A percentile compares a stretch with the other conserved stretches of the same genome.
Conservation (phyloP, 2,797 vertebrate species). For the Hippocampus kuda region DNA sequence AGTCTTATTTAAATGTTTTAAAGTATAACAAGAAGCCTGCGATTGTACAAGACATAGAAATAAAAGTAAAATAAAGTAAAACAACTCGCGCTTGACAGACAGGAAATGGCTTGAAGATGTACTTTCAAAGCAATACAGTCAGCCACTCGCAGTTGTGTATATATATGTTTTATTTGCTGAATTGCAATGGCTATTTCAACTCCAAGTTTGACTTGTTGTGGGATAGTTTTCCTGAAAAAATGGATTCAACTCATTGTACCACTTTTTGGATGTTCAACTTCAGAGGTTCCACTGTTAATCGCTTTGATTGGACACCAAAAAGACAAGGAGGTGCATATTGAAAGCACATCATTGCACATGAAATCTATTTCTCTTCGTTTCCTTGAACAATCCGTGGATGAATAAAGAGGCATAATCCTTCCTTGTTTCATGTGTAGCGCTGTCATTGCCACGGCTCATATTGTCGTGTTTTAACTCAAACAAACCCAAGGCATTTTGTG, state of each 20-base stretch:
- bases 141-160: background rate
- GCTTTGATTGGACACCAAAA: slow-evolving; percentile 19
- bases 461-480: slow-evolving; percentile 55
- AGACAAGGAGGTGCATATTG: slow-evolving; percentile 18
- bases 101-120: background rate
- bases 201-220: background rate
- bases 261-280: slow-evolving; percentile 1
- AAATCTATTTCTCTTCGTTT: slow-evolving; percentile 21
- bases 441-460: slow-evolving; percentile 44
- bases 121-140: background rate
- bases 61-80: background rate
- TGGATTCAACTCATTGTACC: slow-evolving; percentile 12
- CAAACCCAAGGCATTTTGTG: slow-evolving; percentile 50
- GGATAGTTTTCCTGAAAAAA: background rate
- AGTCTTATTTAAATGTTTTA: background rate
- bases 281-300: background rate
- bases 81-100: background rate
- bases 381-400: slow-evolving; percentile 34
- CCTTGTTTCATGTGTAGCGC: slow-evolving; percentile 40
- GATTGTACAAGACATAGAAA: background rate
- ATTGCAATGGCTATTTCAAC: background rate
- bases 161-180: background rate
- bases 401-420: slow-evolving; percentile 36
- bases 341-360: slow-evolving; percentile 18
- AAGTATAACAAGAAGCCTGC: background rate